Evolutionary conservation across 2,888 invertebrate genomes (phyloP).

Genomic region (Tipula helvola): DNA sequence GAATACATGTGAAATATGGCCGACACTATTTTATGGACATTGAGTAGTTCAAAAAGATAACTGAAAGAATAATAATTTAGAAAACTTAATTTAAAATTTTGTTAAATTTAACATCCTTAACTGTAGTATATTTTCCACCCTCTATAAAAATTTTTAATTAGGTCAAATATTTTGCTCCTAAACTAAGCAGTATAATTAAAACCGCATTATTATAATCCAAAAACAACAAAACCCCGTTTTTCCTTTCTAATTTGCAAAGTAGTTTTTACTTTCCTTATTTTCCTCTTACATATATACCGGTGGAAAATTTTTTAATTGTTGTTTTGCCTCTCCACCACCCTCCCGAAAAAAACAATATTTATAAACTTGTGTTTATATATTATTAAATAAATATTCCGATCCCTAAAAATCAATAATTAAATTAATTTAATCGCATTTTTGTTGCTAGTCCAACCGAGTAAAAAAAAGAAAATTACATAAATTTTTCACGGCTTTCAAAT

Average conservation of each 20-base stretch:
- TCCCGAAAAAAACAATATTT: neutral
- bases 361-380: neutral
- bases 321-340: neutral
- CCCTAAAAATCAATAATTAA: neutral
- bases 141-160: neutral
- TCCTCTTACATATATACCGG: neutral
- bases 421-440: neutral
- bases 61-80: no score
- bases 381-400: neutral
- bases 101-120: no score
- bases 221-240: neutral
- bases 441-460: neutral
- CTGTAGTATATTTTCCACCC: no score
- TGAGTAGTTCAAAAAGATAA: no score
- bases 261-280: neutral
- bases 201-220: neutral
- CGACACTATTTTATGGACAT: no score
- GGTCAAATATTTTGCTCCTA: neutral
- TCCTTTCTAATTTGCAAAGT: neutral
- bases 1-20: no score
- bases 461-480: neutral
- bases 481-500: neutral
- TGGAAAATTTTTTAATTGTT: neutral
- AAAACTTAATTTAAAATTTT: no score
- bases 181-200: neutral